phyloP scores from a whole-genome alignment of 2,113 vertebrate species.

The Chlorodrepanis virens region DNA sequence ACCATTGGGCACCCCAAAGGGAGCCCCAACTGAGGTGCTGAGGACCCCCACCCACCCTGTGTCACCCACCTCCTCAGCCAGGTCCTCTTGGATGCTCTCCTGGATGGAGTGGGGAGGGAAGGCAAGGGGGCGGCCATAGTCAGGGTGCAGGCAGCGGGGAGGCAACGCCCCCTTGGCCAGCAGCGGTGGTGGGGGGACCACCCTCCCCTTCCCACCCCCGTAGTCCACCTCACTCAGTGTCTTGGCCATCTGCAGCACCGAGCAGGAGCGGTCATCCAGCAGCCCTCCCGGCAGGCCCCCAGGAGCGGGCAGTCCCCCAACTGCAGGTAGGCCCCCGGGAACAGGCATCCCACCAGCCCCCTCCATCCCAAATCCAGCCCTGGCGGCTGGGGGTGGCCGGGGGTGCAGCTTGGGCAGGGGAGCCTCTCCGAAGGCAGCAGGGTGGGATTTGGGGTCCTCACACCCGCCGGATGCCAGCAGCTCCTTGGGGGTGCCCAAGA shows the following conservation, averaged over 20 bases:
- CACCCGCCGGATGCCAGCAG: background rate
- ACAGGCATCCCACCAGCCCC: background rate
- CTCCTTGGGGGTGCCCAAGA: conserved; percentile 57
- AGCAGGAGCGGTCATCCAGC: conserved; percentile 91
- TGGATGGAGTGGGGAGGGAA: conserved; percentile 88
- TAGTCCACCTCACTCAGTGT: conserved; percentile 93
- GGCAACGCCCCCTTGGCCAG: conserved; percentile 49
- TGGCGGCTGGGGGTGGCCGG: conserved; percentile 18
- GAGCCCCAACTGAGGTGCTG: background rate
- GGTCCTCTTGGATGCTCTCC: conserved; percentile 91
- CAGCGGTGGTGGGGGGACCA: conserved; percentile 25
- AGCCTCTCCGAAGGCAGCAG: conserved; percentile 15
- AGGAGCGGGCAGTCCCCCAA: background rate
- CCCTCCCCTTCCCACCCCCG: conserved; percentile 55
- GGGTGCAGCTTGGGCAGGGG: conserved; percentile 66
- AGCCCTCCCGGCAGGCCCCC: background rate
- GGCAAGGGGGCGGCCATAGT: conserved; percentile 75
- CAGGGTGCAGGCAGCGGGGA: conserved; percentile 63
- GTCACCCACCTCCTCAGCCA: conserved; percentile 85
- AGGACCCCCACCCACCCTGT: background rate
- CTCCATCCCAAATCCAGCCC: conserved; percentile 40
- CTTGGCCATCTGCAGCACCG: conserved; percentile 95
- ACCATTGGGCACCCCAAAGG: background rate
- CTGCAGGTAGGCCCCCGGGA: background rate
- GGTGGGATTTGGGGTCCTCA: conserved; percentile 34